Base-by-base conservation (phyloP, 2,888 invertebrate genomes). In the Melanargia galathea region DNA sequence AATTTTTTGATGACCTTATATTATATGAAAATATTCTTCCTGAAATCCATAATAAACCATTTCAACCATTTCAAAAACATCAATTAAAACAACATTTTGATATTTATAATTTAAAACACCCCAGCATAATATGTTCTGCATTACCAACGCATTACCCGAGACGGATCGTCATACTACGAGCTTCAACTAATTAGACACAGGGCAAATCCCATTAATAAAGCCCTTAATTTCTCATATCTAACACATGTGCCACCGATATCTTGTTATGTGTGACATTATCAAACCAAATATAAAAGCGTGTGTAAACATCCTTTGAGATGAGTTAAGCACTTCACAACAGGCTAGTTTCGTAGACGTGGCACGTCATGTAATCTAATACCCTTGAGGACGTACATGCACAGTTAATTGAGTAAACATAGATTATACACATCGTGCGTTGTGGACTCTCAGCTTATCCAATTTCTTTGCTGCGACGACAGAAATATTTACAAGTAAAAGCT, bases 381-480 rank as follows among this genome's bases (percentile, higher is more conserved):
- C 72, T 84, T 85, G 83, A 83, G 77, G 76, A 80, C 76, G 73
- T 74, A 80, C 78, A 78, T 79, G 75, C 74, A 80, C 79, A 76
- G 77, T 77, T 86, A 84, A 83, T 86, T 84, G 77, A 74, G 77
- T 76, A 79, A 80, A 79, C 82, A 82, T 78, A 78, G 80, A 79
- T 81, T 80, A 81, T 74, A 78, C 75, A 79, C 78, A 76, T 81
- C 73, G 76, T 78, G 82, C 78, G 75, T 80, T 73, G 77, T 78
- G 81, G 74, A 79, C 77, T 75, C 71, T 70, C 74, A 68, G 72
- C 72, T 75, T 80, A 80, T 83, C 78, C 69, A 70, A 80, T 84
- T 83, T 60, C 69, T 58, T 48, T 58, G 60, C 49, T 56, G 52
- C 43, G 58, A 59, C 46, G 38, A 54, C 61, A 26, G 40, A 59